Conservation (phyloP, 2,888 invertebrate genomes). For the Agrilus mali region DNA sequence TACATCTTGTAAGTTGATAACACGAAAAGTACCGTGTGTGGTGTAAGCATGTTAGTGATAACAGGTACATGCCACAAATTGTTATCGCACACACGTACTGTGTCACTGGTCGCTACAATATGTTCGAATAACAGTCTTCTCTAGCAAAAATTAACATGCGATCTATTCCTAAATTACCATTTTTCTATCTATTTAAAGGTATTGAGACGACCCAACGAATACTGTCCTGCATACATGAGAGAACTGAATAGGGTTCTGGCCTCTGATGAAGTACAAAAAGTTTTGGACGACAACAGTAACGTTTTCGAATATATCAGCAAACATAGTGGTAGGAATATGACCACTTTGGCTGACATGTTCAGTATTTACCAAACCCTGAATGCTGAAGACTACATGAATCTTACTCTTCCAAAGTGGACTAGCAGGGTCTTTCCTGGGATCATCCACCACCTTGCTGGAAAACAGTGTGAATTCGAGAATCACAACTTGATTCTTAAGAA, state of each 20-base stretch:
- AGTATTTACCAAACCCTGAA: slow-evolving; percentile 26
- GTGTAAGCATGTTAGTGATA: too few relatives aligned
- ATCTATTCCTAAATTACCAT: too few relatives aligned
- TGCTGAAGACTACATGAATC: slow-evolving; percentile 27
- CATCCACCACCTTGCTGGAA: slow-evolving; percentile 25
- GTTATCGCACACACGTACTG: too few relatives aligned
- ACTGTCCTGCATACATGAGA: slow-evolving; percentile 26
- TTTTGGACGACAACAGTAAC: slow-evolving; percentile 17
- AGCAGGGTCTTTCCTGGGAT: slow-evolving; percentile 26
- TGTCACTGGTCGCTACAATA: too few relatives aligned
- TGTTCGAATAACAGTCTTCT: too few relatives aligned
- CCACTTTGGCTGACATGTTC: slow-evolving; percentile 21
- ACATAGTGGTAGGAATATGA: slow-evolving; percentile 21
- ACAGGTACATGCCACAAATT: too few relatives aligned
- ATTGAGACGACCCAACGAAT: slow-evolving; percentile 24
- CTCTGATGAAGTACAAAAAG: slow-evolving; percentile 18
- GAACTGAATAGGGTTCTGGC: slow-evolving; percentile 21
- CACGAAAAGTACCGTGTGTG: too few relatives aligned
- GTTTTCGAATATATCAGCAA: slow-evolving; percentile 21
- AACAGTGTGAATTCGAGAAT: slow-evolving; percentile 32
- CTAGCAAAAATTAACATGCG: too few relatives aligned
- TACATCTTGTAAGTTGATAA: too few relatives aligned
- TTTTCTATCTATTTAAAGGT: slow-evolving; percentile 16
- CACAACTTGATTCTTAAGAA: slow-evolving; percentile 26
- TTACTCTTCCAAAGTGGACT: slow-evolving; percentile 35